Conservation (phyloP, 2,888 invertebrate genomes). For the Mesorhabditis belari region DNA sequence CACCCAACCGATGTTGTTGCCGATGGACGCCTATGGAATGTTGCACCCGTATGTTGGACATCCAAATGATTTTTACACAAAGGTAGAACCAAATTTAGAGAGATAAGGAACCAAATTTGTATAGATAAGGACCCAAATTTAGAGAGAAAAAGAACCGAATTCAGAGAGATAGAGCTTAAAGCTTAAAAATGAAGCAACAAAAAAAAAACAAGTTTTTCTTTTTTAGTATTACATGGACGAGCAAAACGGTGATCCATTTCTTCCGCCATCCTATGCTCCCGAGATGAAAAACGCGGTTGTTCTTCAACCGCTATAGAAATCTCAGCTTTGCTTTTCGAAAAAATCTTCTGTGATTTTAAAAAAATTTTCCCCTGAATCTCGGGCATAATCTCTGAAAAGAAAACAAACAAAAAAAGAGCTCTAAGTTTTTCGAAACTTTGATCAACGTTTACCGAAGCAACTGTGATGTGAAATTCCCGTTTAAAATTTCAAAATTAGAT, state of each 20-base stretch:
- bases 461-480: no score
- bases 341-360: neutral
- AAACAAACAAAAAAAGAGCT: no score
- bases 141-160: no score
- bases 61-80: slow-evolving; percentile 4
- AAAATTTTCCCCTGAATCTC: no score
- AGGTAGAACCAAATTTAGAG: neutral
- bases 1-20: neutral
- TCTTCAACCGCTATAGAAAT: slow-evolving; percentile 41
- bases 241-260: slow-evolving; percentile 43
- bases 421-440: no score
- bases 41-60: neutral
- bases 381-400: no score
- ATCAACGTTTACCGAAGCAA: no score
- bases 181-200: no score
- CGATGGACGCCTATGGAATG: neutral
- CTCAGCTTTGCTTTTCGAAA: no score
- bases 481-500: no score
- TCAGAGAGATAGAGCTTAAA: no score
- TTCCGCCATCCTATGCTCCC: slow-evolving; percentile 47
- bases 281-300: slow-evolving; percentile 49
- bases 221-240: slow-evolving; percentile 1
- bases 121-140: no score
- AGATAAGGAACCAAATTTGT: neutral
- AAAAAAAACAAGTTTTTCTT: neutral